Percentiles rank a stretch among this genome's conserved stretches.
These are phyloP conservation scores for Apamea monoglypha DNA, from an alignment of 2,888 invertebrate species.

Conservation along the genomic window DNA sequence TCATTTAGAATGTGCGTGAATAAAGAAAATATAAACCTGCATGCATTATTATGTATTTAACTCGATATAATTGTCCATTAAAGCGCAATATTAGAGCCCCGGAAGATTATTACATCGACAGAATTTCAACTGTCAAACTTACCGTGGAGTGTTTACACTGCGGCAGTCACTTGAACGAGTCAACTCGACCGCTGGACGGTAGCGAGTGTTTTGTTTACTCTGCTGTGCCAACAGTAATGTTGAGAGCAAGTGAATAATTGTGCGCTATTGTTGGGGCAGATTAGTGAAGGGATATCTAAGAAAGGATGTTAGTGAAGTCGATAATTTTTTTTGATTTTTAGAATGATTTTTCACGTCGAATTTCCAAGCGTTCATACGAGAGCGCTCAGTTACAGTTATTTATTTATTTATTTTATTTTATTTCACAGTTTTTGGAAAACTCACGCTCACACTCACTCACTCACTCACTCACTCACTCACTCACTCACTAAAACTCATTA, in stretches of 20 bases:
- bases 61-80: not conserved
- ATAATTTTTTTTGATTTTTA: not conserved
- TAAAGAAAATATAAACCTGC: not conserved
- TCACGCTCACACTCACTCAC: too few relatives aligned
- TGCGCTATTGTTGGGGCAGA: slow-evolving; percentile 74
- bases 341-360: not conserved
- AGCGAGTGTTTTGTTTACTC: slow-evolving; percentile 85
- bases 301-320: slow-evolving; percentile 26
- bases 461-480: too few relatives aligned
- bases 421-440: too few relatives aligned
- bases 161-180: slow-evolving; percentile 77
- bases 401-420: too few relatives aligned
- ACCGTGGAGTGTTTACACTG: slow-evolving; percentile 78
- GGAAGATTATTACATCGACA: slow-evolving; percentile 68
- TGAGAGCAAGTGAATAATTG: slow-evolving; percentile 80
- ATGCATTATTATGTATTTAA: not conserved
- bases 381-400: not conserved
- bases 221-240: slow-evolving; percentile 79
- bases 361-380: not conserved
- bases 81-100: slow-evolving; percentile 40
- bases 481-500: too few relatives aligned
- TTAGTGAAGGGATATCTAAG: slow-evolving; percentile 62
- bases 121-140: slow-evolving; percentile 71
- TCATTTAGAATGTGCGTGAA: too few relatives aligned
- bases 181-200: slow-evolving; percentile 79